Base-by-base conservation (phyloP, 2,113 vertebrate species). In the Dryoscopus gambensis region DNA sequence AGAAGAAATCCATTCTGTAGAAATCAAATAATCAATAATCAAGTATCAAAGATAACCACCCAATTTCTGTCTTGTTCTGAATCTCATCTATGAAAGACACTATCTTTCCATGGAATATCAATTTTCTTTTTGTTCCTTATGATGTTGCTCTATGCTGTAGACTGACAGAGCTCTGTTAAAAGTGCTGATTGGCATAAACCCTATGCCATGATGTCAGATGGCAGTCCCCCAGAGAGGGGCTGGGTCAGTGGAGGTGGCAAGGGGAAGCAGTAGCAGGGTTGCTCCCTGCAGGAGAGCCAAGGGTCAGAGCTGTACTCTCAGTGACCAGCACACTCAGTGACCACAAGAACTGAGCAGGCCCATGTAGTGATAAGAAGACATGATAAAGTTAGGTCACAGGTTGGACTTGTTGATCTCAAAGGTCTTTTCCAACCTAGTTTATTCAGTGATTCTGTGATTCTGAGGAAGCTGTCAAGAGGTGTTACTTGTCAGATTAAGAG, bases 91-190 rank as follows among this genome's bases (percentile, higher is more conserved):
- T 23, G 50, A 84, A 62, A 14, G 24, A 84, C 22, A 31, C 3
- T 7, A 27, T 19, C 12, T 87, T 84, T 37, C 47, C 22, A 37
- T 8, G 15, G 24, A 84, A 74, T 28, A 62, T 27, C 4, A 5
- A 13, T 60, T 15, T 39, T 42, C 13, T 25, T 56, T 84, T 52
- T 57, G 10, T n/a, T 37, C n/a, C 21, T 31, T 44, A 24, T 33
- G 35, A 28, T 0, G 1, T 37, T 68, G 10, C 11, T 63, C 2
- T 53, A 1, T 24, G 12, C 13, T 35, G 5, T 4, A 49, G 33
- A n/a, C 9, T 31, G 15, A 6, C 24, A 63, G 42, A 75, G 14
- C 13, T 57, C 19, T 71, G 37, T 56, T 57, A 22, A 8, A 69
- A 82, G 28, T 27, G 6, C n/a, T 53, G 44, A 39, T 16, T 35